phyloP scores from a whole-genome alignment of 1,140 invertebrate species.

The Aricia agestis region DNA sequence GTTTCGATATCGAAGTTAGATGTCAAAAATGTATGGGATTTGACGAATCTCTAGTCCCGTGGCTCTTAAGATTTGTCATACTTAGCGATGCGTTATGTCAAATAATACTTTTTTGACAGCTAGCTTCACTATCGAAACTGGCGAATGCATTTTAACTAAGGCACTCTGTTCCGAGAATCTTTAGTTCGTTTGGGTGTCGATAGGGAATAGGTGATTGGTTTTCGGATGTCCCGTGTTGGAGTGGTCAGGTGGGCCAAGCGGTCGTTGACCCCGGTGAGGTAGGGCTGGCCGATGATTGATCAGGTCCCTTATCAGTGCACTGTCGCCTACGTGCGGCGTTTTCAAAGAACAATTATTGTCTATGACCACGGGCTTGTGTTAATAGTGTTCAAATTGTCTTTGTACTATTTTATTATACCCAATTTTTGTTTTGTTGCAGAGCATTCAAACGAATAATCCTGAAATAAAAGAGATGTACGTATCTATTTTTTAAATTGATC shows the following conservation, averaged over 20 bases:
- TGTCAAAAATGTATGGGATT: too few species aligned
- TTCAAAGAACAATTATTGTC: slow-evolving; percentile 67
- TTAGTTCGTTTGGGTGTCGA: background rate
- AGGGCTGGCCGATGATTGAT: slow-evolving; percentile 70
- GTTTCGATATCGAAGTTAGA: too few species aligned
- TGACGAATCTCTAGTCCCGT: too few species aligned
- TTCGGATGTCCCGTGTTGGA: slow-evolving; percentile 52
- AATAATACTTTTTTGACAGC: too few species aligned
- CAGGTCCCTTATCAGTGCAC: slow-evolving; percentile 62
- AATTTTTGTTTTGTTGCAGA: slow-evolving; percentile 51
- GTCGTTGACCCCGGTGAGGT: slow-evolving; percentile 64
- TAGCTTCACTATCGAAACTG: too few species aligned
- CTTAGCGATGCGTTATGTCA: too few species aligned
- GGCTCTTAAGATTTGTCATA: too few species aligned
- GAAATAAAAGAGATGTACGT: slow-evolving; percentile 50
- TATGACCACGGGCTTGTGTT: slow-evolving; percentile 46
- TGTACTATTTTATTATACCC: background rate
- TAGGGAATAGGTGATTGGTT: slow-evolving; percentile 30
- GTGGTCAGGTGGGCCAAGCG: slow-evolving; percentile 61
- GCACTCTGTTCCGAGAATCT: background rate
- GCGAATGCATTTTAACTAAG: too few species aligned
- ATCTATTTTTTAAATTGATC: slow-evolving; percentile 8
- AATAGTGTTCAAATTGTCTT: slow-evolving; percentile 30
- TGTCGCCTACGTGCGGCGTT: slow-evolving; percentile 66
- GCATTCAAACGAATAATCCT: slow-evolving; percentile 34